A percentile compares a stretch with the other conserved stretches of the same genome.
Evolutionary conservation across 2,888 invertebrate species (phyloP).

Genomic region (Neoscelio sp.): DNA sequence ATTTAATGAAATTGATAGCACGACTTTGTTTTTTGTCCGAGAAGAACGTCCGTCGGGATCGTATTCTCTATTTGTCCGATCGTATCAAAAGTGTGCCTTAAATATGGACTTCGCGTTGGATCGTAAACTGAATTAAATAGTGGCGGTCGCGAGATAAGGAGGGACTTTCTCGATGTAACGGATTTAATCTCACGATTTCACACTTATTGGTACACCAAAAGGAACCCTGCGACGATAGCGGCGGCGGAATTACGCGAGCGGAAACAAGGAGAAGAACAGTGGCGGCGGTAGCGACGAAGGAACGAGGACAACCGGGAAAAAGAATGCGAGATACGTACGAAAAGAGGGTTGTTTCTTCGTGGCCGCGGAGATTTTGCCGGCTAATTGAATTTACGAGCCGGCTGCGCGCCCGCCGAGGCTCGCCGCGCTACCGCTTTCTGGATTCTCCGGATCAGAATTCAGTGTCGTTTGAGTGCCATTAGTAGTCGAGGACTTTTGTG

Average conservation of each 20-base stretch:
- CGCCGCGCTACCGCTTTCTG: slow-evolving; percentile 71
- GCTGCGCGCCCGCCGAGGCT: slow-evolving; percentile 69
- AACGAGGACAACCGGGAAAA: slow-evolving; percentile 36
- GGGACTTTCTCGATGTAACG: slow-evolving; percentile 43
- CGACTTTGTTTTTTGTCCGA: background rate
- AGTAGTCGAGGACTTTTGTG: slow-evolving; percentile 72
- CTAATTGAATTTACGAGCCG: slow-evolving; percentile 81
- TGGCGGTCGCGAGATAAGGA: slow-evolving; percentile 38
- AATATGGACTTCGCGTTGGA: slow-evolving; percentile 39
- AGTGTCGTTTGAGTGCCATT: slow-evolving; percentile 77
- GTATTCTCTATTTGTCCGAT: slow-evolving; percentile 36
- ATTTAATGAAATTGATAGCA: no score
- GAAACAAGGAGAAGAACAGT: slow-evolving; percentile 40
- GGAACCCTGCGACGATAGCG: slow-evolving; percentile 41
- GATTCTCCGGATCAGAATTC: slow-evolving; percentile 77
- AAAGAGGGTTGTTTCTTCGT: slow-evolving; percentile 63
- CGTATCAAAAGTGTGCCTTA: slow-evolving; percentile 20
- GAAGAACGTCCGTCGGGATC: background rate
- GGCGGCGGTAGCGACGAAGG: slow-evolving; percentile 30
- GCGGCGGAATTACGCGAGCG: slow-evolving; percentile 40
- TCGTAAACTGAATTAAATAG: slow-evolving; percentile 53
- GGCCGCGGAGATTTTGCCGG: slow-evolving; percentile 77
- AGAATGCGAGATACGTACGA: slow-evolving; percentile 58
- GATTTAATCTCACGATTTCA: slow-evolving; percentile 59
- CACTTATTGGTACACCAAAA: slow-evolving; percentile 64